Evolutionary conservation across 2,113 vertebrate genomes (phyloP), one percentile per base, ranked within the genome.

Genomic region (Gobiocypris rarus): DNA sequence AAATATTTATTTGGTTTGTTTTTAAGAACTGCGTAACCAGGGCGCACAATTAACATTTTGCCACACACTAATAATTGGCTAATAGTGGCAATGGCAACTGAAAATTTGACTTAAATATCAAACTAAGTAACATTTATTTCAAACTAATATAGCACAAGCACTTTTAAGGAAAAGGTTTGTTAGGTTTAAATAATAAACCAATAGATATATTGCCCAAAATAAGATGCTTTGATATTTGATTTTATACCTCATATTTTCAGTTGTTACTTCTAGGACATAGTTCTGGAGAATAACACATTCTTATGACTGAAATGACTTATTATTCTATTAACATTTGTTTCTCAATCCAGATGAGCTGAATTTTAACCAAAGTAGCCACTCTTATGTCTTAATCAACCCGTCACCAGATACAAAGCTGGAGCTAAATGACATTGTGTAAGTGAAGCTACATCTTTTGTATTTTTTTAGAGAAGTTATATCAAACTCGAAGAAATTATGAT

Each of bases 351-450:
- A 94, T 88, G 94, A 93, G 73, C 93, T 93, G 92, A 94, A 92
- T 69, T 94, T 94, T 88, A 92, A 93, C 73, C 91, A 91, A 73
- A 95, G 94, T 89, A 93, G 93, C 70, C 88, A 94, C 75, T 95
- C 95, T 14, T 95, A 95, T 58, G 94, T 95, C 89, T 93, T 96
- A 82, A 95, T 96, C 93, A 96, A 95, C 89, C 95, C 95, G 5
- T 92, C 94, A 80, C 94, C 94, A 63, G 95, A 96, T 87, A 94
- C 93, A 71, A 89, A 91, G 38, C 92, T 96, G 86, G 95, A 96
- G 91, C 92, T 95, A 26, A 91, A 95, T 15, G 95, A 96, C 59
- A 91, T 95, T 8, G 93, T 96, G 95, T 96, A 89, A 94, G 95
- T 94, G 67, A 81, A 67, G 78, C 15, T 76, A 9, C 34, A 58